Base-by-base conservation (phyloP, 2,888 invertebrate genomes). In the Drosophila atripex region DNA sequence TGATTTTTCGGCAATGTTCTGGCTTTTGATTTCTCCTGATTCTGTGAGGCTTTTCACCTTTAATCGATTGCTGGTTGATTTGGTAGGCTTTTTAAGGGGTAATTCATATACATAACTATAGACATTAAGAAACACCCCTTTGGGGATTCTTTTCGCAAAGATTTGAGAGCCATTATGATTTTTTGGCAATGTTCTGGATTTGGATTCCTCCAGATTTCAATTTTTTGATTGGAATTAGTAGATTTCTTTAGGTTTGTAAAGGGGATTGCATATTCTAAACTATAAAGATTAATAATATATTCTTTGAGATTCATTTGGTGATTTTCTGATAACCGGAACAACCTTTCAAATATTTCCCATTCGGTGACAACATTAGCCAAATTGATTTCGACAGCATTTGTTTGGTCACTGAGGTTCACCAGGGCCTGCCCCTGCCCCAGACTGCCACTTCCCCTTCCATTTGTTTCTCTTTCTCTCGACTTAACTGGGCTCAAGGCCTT, bases 381-480 rank as follows among this genome's bases (percentile, higher is more conserved):
- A 70, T 71, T 71, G 72, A 70, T 70, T 70, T 70, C 69, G 32
- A 70, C 69, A 70, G 43, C 50, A 52, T 38, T 58, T 28, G 41
- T 49, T 41, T 58, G 51, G 55, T 39, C 50, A 47, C 78, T 79
- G 85, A 85, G 85, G 76, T 79, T 18, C 18, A 32, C 46, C 55
- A 28, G 35, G 18, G 12, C 45, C 60, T 1, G 8, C 25, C 16
- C 39, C n/a, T 11, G 35, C 35, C 58, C 21, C 30, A 1, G 9
- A 25, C 30, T 1, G 1, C 16, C 4, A 16, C 6, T 30, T n/a
- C 5, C 21, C 41, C 7, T 18, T 18, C 5, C n/a, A 23, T 3
- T 38, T 12, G 28, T 28, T 28, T 14, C 16, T 41, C 9, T 23
- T 30, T 9, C 16, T 9, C 16, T 35, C n/a, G 16, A 11, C 35